Percentiles rank a stretch among this genome's conserved stretches.
phyloP scores from a whole-genome alignment of 2,888 invertebrate species.

The Rhimphoctona megacephalus region DNA sequence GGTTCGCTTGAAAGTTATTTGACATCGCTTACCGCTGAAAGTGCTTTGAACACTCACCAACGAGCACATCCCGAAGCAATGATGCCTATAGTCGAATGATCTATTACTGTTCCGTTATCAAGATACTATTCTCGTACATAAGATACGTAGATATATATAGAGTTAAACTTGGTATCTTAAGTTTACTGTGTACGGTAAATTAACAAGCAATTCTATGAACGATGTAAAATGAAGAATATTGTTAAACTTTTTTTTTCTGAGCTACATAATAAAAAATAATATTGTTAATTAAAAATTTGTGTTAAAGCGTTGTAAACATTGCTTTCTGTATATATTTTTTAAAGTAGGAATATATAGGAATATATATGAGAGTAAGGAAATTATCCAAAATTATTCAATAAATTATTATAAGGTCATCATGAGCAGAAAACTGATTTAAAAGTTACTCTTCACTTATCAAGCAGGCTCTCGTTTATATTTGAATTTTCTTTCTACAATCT shows the following conservation, averaged over 20 bases:
- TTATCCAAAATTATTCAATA: background rate
- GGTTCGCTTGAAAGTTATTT: conserved; percentile 80
- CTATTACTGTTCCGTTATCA: conserved; percentile 25
- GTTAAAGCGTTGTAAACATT: background rate
- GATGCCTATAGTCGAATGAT: conserved; percentile 57
- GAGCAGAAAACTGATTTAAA: background rate
- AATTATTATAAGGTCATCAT: background rate
- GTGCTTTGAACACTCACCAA: conserved; percentile 71
- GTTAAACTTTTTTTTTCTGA: background rate
- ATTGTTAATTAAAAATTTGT: background rate
- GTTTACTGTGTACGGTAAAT: background rate
- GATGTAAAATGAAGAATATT: background rate
- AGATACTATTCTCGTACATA: background rate
- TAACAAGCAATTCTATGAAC: background rate
- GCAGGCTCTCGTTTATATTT: background rate
- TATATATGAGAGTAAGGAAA: too few relatives aligned
- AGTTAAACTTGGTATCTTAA: background rate
- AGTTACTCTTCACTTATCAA: too few relatives aligned
- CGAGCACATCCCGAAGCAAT: conserved; percentile 50
- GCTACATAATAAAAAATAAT: background rate
- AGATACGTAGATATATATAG: conserved; percentile 3
- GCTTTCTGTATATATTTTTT: too few relatives aligned
- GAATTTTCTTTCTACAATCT: background rate
- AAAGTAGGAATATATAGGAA: too few relatives aligned
- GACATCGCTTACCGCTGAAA: conserved; percentile 82